Conservation (phyloP, 2,113 vertebrate species). For the Laterallus jamaicensis region DNA sequence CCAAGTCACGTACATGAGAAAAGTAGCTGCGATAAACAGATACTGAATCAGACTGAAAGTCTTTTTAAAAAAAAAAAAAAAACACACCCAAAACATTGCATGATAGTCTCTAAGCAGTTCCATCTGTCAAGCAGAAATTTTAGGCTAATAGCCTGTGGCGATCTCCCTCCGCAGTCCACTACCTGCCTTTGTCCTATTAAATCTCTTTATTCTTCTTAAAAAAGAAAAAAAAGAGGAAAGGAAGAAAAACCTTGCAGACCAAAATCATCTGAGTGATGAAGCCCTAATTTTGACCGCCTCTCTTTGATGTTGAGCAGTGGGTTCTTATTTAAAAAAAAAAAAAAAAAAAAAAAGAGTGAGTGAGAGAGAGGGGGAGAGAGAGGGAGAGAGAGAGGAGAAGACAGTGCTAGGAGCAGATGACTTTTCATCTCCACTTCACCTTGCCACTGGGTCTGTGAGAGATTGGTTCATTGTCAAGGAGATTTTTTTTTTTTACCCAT, state of each 20-base stretch:
- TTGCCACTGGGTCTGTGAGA: slow-evolving; percentile 98
- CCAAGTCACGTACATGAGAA: slow-evolving; percentile 73
- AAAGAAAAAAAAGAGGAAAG: slow-evolving; percentile 67
- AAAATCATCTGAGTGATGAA: slow-evolving; percentile 86
- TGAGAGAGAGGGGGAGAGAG: slow-evolving; percentile 63
- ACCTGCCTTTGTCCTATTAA: slow-evolving; percentile 95
- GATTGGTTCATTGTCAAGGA: slow-evolving; percentile 99
- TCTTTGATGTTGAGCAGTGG: slow-evolving; percentile 91
- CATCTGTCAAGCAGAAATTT: slow-evolving; percentile 97
- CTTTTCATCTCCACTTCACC: slow-evolving; percentile 93
- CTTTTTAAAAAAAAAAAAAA: slow-evolving; percentile 25
- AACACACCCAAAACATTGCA: slow-evolving; percentile 90
- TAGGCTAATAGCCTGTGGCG: slow-evolving; percentile 92
- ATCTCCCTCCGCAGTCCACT: slow-evolving; percentile 89
- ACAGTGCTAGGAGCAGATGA: slow-evolving; percentile 87
- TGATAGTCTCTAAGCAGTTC: slow-evolving; percentile 97
- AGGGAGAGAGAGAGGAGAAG: slow-evolving; percentile 77
- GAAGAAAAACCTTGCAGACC: slow-evolving; percentile 81
- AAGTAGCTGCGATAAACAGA: slow-evolving; percentile 83
- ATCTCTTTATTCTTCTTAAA: slow-evolving; percentile 86
- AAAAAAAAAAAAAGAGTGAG: slow-evolving; percentile 33
- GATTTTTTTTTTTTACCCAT: slow-evolving; percentile 95
- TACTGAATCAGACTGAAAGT: slow-evolving; percentile 82
- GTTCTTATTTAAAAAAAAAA: slow-evolving; percentile 80
- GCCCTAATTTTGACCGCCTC: slow-evolving; percentile 89